Percentiles rank a stretch among this genome's conserved stretches.
Conservation (phyloP, 2,113 vertebrate species). For the Cariama cristata region DNA sequence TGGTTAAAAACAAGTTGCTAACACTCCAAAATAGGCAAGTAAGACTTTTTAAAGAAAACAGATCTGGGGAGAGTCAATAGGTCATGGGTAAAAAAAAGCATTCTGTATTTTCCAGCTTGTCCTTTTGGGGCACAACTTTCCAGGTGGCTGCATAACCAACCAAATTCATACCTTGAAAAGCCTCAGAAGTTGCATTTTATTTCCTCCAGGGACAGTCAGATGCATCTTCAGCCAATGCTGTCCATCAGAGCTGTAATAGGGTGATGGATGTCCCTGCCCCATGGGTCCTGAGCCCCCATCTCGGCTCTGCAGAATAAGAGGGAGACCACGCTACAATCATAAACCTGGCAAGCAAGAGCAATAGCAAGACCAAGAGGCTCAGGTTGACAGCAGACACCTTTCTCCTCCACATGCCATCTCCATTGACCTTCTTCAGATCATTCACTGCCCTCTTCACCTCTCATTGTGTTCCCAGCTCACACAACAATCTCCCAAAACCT, state of each 20-base stretch:
- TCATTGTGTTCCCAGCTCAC: neutral
- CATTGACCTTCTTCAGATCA: neutral
- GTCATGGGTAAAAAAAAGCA: too few relatives aligned
- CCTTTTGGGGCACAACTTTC: neutral
- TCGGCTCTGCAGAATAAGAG: neutral
- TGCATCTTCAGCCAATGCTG: neutral
- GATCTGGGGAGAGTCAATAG: neutral
- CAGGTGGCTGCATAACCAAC: neutral
- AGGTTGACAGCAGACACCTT: neutral
- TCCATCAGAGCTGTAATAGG: neutral
- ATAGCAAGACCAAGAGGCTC: neutral
- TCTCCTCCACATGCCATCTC: neutral
- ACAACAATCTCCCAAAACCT: neutral
- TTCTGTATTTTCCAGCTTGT: neutral
- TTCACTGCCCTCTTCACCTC: neutral
- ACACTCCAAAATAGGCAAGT: neutral
- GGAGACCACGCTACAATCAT: accelerated
- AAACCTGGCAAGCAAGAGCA: neutral
- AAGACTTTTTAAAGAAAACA: neutral
- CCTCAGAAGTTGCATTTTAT: neutral
- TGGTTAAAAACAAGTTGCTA: neutral
- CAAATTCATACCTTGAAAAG: neutral
- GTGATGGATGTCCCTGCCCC: neutral
- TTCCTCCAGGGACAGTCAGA: neutral
- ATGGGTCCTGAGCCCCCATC: too few relatives aligned